phyloP scores from a whole-genome alignment of 1,140 invertebrate genomes.

The Leptinotarsa undecemlineata region DNA sequence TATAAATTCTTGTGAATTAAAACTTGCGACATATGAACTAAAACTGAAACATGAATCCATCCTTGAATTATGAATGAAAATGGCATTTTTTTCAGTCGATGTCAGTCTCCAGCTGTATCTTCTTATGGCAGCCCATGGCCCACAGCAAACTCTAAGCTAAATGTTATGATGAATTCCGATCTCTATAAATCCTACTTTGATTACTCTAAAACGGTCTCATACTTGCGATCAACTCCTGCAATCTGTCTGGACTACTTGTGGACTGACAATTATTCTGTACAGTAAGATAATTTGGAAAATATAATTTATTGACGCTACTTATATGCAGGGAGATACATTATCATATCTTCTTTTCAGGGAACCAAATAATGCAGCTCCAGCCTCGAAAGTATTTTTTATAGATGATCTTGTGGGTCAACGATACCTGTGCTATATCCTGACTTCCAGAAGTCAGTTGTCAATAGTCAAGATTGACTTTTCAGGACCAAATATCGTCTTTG shows the following conservation, averaged over 20 bases:
- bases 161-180: slow-evolving; percentile 13
- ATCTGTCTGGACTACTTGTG: slow-evolving; percentile 87
- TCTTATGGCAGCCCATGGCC: slow-evolving; percentile 42
- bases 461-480: slow-evolving; percentile 77
- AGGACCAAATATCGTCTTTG: slow-evolving; percentile 73
- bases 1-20: too few species aligned
- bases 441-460: slow-evolving; percentile 68
- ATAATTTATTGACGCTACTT: not conserved
- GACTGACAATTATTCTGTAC: slow-evolving; percentile 67
- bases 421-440: slow-evolving; percentile 81
- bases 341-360: slow-evolving; percentile 52
- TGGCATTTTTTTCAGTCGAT: slow-evolving; percentile 47
- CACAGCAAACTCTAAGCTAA: slow-evolving; percentile 10
- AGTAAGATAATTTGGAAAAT: slow-evolving; percentile 35
- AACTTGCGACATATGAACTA: too few species aligned
- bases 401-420: slow-evolving; percentile 81
- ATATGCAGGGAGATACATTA: not conserved
- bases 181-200: slow-evolving; percentile 41
- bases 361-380: slow-evolving; percentile 57
- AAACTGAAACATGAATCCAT: too few species aligned
- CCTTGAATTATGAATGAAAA: too few species aligned
- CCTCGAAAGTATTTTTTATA: slow-evolving; percentile 79
- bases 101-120: slow-evolving; percentile 47
- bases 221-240: slow-evolving; percentile 66
- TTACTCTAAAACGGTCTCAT: slow-evolving; percentile 39